Base-by-base conservation (phyloP, 2,113 vertebrate genomes). In the Ahaetulla prasina region DNA sequence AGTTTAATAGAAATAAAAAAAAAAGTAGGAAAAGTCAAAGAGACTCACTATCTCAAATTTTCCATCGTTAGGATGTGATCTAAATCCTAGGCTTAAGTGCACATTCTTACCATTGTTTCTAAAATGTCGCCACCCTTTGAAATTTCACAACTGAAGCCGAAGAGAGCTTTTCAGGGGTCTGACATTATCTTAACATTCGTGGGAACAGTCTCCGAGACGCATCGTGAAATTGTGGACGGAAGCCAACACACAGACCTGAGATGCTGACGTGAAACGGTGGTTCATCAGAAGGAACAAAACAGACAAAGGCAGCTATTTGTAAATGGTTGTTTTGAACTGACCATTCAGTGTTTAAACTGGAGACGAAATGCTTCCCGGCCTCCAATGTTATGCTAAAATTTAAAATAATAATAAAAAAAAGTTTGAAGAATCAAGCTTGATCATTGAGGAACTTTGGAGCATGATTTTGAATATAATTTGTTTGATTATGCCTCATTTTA, bases 371-470 rank as follows among this genome's bases (percentile, higher is more conserved):
- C 43, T 4, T 23, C 74, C 45, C 45, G 88, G 9, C 74, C 86
- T 0, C 39, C 85, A 1, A 7, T 45, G 54, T 85, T 50, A 87
- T 47, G 16, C 20, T 87, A 92, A 25, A 53, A 1, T 35, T 60
- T 10, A n/a, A n/a, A n/a, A n/a, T n/a, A n/a, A n/a, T n/a, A n/a
- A n/a, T n/a, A 54, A 3, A 68, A 63, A n/a, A n/a, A 68, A 27
- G 3, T 85, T 50, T 89, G 16, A 93, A 45, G 47, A 90, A 87
- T 90, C 6, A 45, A 91, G 90, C 22, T 43, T 89, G n/a, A 52
- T 90, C 86, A 45, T 25, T 80, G 89, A 57, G 93, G 52, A 8
- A 92, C 53, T 90, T 94, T 94, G 84, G 89, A 89, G 89, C 4
- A 23, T 54, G 80, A 93, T 80, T 92, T 93, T 55, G 74, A 39